Evolutionary conservation across 2,797 vertebrate genomes (phyloP).

Genomic region (Diglossa cyanea): DNA sequence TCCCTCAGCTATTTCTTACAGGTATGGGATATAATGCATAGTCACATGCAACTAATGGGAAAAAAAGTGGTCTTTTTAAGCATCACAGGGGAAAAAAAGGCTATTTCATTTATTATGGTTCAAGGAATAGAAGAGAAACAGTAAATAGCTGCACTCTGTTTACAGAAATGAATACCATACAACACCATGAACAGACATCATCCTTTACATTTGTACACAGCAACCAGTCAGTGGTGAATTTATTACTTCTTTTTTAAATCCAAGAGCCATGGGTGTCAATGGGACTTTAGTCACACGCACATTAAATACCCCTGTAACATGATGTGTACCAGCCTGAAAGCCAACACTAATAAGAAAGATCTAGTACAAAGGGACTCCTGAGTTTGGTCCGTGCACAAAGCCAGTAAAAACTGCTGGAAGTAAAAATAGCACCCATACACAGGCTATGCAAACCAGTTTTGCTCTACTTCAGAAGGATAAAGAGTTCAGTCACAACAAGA

Average conservation of each 20-base stretch:
- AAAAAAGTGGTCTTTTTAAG: background rate
- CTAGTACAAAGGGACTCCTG: background rate
- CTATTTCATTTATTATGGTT: background rate
- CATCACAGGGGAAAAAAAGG: background rate
- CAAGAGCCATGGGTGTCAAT: background rate
- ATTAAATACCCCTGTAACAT: background rate
- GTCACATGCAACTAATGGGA: background rate
- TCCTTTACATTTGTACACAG: background rate
- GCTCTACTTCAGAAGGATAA: slow-evolving; percentile 30
- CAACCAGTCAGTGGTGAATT: background rate
- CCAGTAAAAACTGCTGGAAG: slow-evolving; percentile 29
- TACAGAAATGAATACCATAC: background rate
- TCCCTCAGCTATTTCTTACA: background rate
- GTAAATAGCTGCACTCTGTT: background rate
- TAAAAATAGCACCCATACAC: slow-evolving; percentile 26
- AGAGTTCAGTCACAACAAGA: slow-evolving; percentile 10
- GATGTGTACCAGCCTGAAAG: background rate
- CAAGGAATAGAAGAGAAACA: background rate
- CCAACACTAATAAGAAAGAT: background rate
- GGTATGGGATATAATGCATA: background rate
- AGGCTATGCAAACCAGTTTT: slow-evolving; percentile 43
- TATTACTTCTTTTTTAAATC: background rate
- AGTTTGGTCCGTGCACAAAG: background rate
- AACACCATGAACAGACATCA: background rate
- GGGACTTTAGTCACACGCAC: background rate